Evolutionary conservation across 1,140 invertebrate genomes (phyloP), one percentile per base, ranked within the genome.

Genomic region (Pseudomyrmex flavicornis): DNA sequence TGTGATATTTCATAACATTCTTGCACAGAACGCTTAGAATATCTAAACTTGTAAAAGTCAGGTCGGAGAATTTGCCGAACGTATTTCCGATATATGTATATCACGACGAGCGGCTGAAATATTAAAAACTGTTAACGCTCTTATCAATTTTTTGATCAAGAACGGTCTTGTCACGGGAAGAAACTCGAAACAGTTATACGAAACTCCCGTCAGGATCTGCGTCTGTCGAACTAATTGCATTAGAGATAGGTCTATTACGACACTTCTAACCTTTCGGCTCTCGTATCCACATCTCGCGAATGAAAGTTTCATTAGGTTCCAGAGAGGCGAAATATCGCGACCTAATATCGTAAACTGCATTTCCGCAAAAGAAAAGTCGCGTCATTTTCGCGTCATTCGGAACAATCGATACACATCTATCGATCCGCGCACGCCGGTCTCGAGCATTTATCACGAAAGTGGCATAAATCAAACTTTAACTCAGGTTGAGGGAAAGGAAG

Each of bases 271-370:
- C 82, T 87, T 88, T 87, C 17, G 56, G 48, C 12, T 26, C 59
- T 52, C 20, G 68, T 65, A 70, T 68, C 54, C 68, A 69, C 59
- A 56, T 61, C 46, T 56, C 54, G 61, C 68, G 75, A 17, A 85
- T 85, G 83, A 88, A 88, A 85, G 82, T 88, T 88, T 88, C 70
- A 85, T 88, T 69, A 62, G 63, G 65, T 77, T 35, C 63, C 7
- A 35, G 35, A 63, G 61, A 69, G 56, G 44, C 46, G 46, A 22
- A 52, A 68, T 35, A 22, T 58, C 52, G 2, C 26, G 20, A 26
- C 54, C n/a, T n/a, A n/a, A n/a, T n/a, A n/a, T n/a, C 52, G 13
- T 52, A 69, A 10, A 44, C 46, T 68, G 15, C 66, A 52, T 83
- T 75, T 75, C 62, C 56, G 52, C 46, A 61, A 69, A 84, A 66